These are phyloP conservation scores for Antheraea yamamai DNA, from an alignment of 2,888 invertebrate species.

Conservation along the genomic window DNA sequence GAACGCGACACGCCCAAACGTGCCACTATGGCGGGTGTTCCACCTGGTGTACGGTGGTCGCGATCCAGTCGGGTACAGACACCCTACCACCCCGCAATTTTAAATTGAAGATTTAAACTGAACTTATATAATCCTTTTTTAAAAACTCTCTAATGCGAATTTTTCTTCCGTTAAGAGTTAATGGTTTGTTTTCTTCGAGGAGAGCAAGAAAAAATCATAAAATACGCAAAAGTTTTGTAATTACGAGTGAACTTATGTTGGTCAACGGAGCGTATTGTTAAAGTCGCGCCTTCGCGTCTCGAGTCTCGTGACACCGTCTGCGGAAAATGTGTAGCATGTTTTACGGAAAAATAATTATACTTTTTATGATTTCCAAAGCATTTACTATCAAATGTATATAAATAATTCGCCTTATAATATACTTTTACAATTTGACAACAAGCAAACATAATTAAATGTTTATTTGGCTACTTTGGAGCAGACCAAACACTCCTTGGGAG, in stretches of 20 bases:
- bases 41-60: too few relatives aligned
- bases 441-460: neutral
- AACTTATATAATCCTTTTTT: conserved; percentile 1
- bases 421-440: neutral
- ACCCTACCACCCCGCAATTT: too few relatives aligned
- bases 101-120: too few relatives aligned
- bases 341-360: neutral
- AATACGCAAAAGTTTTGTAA: conserved; percentile 9
- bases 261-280: conserved; percentile 4
- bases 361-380: neutral
- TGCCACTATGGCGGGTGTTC: too few relatives aligned
- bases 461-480: neutral
- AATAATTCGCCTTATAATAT: too few relatives aligned
- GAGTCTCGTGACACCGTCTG: neutral
- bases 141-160: neutral
- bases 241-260: neutral
- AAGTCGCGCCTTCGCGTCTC: neutral
- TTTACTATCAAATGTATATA: neutral
- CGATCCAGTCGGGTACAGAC: too few relatives aligned
- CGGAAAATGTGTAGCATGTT: neutral
- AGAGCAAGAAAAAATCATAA: neutral
- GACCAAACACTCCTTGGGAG: too few relatives aligned
- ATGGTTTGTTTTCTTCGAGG: neutral
- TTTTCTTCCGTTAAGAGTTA: conserved; percentile 10
- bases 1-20: too few relatives aligned